Evolutionary conservation across 1,140 invertebrate genomes (phyloP).

Genomic region (Drosophila asahinai): DNA sequence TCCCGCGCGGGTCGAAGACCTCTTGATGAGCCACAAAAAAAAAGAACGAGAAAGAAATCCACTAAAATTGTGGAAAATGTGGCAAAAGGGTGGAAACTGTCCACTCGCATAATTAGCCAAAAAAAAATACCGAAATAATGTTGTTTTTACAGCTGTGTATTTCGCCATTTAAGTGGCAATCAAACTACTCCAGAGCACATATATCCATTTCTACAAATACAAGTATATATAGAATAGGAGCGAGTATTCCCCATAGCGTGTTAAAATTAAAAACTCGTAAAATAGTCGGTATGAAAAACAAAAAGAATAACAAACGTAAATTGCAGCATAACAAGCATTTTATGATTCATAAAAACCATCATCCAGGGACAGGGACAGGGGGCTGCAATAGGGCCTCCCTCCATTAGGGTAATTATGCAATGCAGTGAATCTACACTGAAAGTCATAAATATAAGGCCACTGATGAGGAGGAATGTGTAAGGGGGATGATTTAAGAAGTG

Average conservation of each 20-base stretch:
- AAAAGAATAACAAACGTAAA: conserved; percentile 68
- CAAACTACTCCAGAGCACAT: conserved; percentile 35
- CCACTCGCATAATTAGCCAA: conserved; percentile 66
- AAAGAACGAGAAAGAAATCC: conserved; percentile 22
- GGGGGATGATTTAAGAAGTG: neutral
- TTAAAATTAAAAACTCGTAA: conserved; percentile 79
- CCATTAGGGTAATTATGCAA: conserved; percentile 57
- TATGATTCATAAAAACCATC: conserved; percentile 70
- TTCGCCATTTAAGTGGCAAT: conserved; percentile 77
- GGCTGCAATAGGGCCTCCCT: conserved; percentile 6
- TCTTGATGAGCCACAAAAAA: conserved; percentile 30
- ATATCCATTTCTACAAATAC: conserved; percentile 8
- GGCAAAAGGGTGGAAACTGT: conserved; percentile 27
- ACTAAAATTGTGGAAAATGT: conserved; percentile 37
- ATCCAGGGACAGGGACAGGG: neutral
- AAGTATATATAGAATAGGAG: conserved; percentile 7
- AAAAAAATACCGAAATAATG: conserved; percentile 32
- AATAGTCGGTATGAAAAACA: conserved; percentile 49
- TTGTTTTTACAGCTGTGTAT: conserved; percentile 33
- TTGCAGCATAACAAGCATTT: conserved; percentile 80
- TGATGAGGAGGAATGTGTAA: neutral
- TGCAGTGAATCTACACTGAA: conserved; percentile 19
- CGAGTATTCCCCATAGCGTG: conserved; percentile 44
- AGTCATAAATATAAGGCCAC: neutral
- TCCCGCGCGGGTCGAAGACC: conserved; percentile 46